Conservation (phyloP, 2,888 invertebrate genomes). For the Drosophila nr. fundita region DNA sequence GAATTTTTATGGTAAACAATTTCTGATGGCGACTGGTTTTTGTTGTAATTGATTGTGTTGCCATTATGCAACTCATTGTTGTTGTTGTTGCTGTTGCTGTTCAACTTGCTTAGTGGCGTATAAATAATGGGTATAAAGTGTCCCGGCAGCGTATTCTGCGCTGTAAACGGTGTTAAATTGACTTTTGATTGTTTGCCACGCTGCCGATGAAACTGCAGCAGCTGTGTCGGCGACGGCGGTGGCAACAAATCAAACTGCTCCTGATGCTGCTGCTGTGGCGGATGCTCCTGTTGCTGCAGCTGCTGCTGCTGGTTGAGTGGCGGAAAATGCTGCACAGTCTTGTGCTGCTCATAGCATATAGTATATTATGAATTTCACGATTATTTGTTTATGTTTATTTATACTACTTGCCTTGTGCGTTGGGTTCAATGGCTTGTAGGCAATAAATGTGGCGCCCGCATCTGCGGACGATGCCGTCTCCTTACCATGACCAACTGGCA, state of each 20-base stretch:
- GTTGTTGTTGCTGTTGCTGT: slow-evolving; percentile 42
- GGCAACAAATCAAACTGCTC: slow-evolving; percentile 66
- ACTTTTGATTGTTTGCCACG: slow-evolving; percentile 83
- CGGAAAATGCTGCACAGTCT: slow-evolving; percentile 82
- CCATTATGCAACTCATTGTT: slow-evolving; percentile 56
- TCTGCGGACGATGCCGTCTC: slow-evolving; percentile 54
- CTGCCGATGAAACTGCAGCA: slow-evolving; percentile 65
- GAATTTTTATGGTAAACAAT: slow-evolving; percentile 72
- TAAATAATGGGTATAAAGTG: slow-evolving; percentile 86
- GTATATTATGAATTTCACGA: slow-evolving; percentile 61
- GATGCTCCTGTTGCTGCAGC: slow-evolving; percentile 37
- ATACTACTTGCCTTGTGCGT: slow-evolving; percentile 70
- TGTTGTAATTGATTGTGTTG: slow-evolving; percentile 73
- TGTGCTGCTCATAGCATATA: slow-evolving; percentile 66
- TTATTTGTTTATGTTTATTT: slow-evolving; percentile 65
- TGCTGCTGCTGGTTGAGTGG: slow-evolving; percentile 63
- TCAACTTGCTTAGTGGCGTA: slow-evolving; percentile 78
- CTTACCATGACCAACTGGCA: slow-evolving; percentile 59
- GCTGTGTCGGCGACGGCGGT: slow-evolving; percentile 28
- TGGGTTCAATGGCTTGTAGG: slow-evolving; percentile 72
- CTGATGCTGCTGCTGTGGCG: slow-evolving; percentile 25
- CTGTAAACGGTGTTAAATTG: slow-evolving; percentile 86
- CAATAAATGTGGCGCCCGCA: slow-evolving; percentile 67
- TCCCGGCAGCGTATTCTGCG: slow-evolving; percentile 86
- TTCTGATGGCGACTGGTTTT: slow-evolving; percentile 58